A percentile compares a stretch with the other conserved stretches of the same genome.
These are phyloP conservation scores for Athrips mouffetella DNA, from an alignment of 2,888 invertebrate genomes.

Conservation along the genomic window DNA sequence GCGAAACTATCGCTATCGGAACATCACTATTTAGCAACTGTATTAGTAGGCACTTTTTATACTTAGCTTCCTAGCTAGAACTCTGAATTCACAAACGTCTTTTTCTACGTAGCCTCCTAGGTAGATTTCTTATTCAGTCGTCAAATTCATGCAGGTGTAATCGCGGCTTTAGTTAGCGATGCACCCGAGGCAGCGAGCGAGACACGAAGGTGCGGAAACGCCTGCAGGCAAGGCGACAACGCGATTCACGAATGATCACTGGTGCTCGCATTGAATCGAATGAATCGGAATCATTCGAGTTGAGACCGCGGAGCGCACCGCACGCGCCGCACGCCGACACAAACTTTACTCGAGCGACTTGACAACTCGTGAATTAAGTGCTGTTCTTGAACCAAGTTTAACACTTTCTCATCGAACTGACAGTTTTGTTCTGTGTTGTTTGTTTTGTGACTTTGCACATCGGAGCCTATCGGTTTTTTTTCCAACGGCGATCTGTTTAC, in stretches of 20 bases:
- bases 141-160: not conserved
- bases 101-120: too few relatives aligned
- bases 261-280: constrained; percentile 23
- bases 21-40: too few relatives aligned
- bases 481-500: constrained; percentile 64
- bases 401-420: constrained; percentile 46
- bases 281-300: constrained; percentile 49
- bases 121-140: too few relatives aligned
- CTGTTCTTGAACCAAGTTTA: constrained; percentile 49
- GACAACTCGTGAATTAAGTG: constrained; percentile 60
- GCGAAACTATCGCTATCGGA: too few relatives aligned
- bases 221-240: constrained; percentile 7
- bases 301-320: constrained; percentile 48
- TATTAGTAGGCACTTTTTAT: too few relatives aligned
- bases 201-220: constrained; percentile 3
- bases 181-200: not conserved
- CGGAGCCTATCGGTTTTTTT: constrained; percentile 69
- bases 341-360: constrained; percentile 64
- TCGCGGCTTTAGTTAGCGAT: not conserved
- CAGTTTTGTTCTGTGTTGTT: constrained; percentile 69
- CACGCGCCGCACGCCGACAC: constrained; percentile 45
- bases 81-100: too few relatives aligned
- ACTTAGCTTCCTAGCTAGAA: too few relatives aligned
- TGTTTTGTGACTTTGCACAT: constrained; percentile 63
- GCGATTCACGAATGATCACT: not conserved